These are phyloP conservation scores for Nudaria mundana DNA, from an alignment of 2,888 invertebrate genomes.

Conservation along the genomic window DNA sequence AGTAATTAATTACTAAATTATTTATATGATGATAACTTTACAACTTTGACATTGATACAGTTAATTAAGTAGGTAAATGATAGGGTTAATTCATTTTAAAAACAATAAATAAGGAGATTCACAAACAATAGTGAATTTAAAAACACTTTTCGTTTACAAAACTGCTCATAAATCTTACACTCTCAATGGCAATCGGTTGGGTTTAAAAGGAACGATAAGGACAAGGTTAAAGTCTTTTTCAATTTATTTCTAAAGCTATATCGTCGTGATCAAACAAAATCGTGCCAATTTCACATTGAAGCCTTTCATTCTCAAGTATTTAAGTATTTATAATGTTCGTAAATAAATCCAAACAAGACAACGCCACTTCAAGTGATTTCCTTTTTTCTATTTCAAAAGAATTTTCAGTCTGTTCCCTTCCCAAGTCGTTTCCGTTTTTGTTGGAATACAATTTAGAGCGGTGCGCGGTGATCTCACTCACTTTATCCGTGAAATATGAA, in stretches of 20 bases:
- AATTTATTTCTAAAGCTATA: neutral
- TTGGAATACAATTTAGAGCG: conserved; percentile 32
- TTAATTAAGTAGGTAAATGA: too few relatives aligned
- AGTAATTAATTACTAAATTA: too few relatives aligned
- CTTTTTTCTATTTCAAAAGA: conserved; percentile 27
- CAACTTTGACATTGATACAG: too few relatives aligned
- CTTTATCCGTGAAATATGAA: conserved; percentile 15
- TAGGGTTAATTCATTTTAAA: too few relatives aligned
- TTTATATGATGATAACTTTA: too few relatives aligned
- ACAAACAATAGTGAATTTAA: too few relatives aligned
- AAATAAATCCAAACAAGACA: conserved; percentile 8
- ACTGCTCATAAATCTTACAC: too few relatives aligned
- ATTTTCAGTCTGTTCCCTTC: conserved; percentile 19
- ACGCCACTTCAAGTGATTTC: conserved; percentile 6
- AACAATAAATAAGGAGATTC: too few relatives aligned
- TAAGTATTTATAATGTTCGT: conserved; percentile 1
- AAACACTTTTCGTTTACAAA: too few relatives aligned
- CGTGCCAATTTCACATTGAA: neutral
- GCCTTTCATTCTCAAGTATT: neutral
- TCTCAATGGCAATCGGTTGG: too few relatives aligned
- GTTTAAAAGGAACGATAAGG: neutral
- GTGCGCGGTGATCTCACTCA: conserved; percentile 12
- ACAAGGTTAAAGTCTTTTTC: too few relatives aligned
- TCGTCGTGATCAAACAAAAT: neutral
- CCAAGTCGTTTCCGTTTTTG: conserved; percentile 34